Conservation (phyloP, 2,113 vertebrate genomes). For the Trematocara nigrifrons region DNA sequence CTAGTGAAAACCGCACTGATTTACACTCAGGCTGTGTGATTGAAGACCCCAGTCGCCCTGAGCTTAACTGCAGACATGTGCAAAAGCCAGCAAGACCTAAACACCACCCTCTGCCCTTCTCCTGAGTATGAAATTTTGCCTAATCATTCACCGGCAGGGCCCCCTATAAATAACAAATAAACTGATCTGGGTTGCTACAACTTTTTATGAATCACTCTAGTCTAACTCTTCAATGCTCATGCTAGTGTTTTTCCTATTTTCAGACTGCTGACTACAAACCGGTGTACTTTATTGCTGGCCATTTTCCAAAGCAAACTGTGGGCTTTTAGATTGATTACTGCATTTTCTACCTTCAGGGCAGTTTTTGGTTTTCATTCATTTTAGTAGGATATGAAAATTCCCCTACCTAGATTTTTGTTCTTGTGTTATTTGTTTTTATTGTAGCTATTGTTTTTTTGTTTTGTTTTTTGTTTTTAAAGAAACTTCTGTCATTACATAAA, state of each 20-base stretch:
- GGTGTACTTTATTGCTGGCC: background rate
- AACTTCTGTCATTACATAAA: background rate
- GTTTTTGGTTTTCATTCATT: slow-evolving; percentile 13
- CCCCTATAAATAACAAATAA: background rate
- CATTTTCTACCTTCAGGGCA: background rate
- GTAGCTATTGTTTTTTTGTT: background rate
- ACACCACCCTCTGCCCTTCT: background rate
- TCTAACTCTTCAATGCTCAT: background rate
- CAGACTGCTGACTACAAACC: background rate
- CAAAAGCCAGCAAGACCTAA: background rate
- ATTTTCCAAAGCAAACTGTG: slow-evolving; percentile 3
- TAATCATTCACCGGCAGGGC: background rate
- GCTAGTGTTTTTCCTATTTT: background rate
- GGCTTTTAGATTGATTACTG: slow-evolving; percentile 24
- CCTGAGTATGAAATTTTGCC: background rate
- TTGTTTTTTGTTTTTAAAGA: background rate
- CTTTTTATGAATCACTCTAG: background rate
- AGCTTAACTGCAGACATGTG: background rate
- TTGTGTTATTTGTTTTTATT: background rate
- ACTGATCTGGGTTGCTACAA: background rate
- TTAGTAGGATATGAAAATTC: slow-evolving; percentile 10
- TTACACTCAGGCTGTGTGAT: background rate
- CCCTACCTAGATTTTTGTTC: background rate
- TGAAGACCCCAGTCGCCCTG: background rate
- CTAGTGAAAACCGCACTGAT: background rate